Conservation (phyloP, 2,797 vertebrate genomes). For the Mareca strepera region DNA sequence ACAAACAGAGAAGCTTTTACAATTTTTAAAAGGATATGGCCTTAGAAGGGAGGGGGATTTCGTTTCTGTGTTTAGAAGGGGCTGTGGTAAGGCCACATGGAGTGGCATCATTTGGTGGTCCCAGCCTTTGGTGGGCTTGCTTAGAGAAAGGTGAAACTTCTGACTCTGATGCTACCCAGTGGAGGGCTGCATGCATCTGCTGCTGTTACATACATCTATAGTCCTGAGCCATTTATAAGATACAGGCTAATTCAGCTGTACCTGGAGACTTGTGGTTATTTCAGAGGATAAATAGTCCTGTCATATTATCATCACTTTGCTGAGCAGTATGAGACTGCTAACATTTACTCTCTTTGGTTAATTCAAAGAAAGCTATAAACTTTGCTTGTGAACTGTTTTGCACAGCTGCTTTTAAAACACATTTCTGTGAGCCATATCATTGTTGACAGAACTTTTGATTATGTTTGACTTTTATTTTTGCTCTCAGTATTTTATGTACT, state of each 20-base stretch:
- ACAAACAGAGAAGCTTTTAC: background rate
- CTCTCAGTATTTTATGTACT: background rate
- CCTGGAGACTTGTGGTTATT: background rate
- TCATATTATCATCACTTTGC: background rate
- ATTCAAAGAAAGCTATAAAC: slow-evolving; percentile 20
- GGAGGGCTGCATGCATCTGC: background rate
- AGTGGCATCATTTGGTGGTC: rapidly evolving
- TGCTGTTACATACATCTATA: background rate
- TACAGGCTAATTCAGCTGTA: background rate
- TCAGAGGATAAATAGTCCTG: background rate
- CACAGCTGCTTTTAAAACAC: background rate
- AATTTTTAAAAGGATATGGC: background rate
- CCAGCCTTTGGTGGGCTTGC: background rate
- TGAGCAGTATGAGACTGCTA: background rate
- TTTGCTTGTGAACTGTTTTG: background rate
- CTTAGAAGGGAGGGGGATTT: background rate
- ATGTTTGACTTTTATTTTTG: slow-evolving; percentile 32
- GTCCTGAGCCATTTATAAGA: background rate
- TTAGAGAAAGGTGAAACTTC: background rate
- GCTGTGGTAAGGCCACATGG: background rate
- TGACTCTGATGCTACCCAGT: background rate
- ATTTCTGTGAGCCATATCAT: background rate
- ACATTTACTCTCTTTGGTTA: background rate
- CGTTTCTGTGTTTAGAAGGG: background rate
- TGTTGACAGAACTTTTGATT: slow-evolving; percentile 36